Evolutionary conservation across 1,140 invertebrate species (phyloP).

Genomic region (Reticulitermes speratus): DNA sequence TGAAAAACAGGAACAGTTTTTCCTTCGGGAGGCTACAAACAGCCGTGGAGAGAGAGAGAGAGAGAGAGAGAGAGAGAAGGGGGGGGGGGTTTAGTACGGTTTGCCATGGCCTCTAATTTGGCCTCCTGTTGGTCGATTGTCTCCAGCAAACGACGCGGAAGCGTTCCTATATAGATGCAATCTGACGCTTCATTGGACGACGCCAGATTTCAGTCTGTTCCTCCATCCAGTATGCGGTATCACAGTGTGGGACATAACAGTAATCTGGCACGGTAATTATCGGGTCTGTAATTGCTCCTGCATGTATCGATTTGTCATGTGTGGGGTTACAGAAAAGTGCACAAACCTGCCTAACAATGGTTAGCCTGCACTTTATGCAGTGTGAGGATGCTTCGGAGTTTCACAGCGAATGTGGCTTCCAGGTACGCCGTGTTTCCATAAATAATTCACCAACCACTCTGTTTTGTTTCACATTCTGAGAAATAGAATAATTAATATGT

Average conservation of each 20-base stretch:
- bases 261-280: conserved; percentile 16
- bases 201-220: conserved; percentile 1
- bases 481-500: no score
- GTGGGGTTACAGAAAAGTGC: neutral
- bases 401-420: neutral
- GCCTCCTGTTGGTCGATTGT: conserved; percentile 3
- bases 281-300: neutral
- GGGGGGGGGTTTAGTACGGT: neutral
- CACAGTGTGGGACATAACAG: neutral
- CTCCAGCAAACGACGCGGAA: conserved; percentile 12
- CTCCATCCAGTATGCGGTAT: neutral
- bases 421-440: no score
- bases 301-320: neutral
- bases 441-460: no score
- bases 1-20: no score
- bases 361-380: neutral
- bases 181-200: neutral
- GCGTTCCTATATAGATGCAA: conserved; percentile 10
- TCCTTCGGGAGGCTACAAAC: neutral
- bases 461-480: no score
- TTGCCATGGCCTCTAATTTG: neutral
- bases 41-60: neutral
- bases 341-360: neutral
- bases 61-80: no score
- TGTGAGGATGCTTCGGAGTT: neutral